Conservation (phyloP, 2,888 invertebrate genomes). For the Galerucella nymphaeae region DNA sequence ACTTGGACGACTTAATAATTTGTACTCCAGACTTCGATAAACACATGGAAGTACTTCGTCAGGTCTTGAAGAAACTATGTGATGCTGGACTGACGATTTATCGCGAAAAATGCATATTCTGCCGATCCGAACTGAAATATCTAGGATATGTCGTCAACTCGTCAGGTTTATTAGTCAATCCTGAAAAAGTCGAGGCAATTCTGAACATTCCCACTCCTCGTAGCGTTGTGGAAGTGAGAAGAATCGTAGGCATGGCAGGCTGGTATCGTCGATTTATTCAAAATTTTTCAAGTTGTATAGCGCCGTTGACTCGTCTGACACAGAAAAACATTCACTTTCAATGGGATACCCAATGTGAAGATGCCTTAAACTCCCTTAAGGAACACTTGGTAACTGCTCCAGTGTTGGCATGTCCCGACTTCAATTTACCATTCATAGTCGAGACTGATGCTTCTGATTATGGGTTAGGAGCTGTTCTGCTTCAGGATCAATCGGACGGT, state of each 20-base stretch:
- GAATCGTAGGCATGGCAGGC: no score
- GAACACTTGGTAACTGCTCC: constrained; percentile 35
- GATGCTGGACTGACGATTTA: constrained; percentile 46
- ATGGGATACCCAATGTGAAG: no score
- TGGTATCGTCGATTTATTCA: no score
- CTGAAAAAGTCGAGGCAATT: no score
- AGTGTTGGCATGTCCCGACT: constrained; percentile 39
- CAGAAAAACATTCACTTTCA: no score
- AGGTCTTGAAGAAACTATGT: background rate
- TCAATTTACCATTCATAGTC: no score
- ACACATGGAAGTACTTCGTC: no score
- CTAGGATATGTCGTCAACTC: constrained; percentile 27
- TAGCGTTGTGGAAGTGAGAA: no score
- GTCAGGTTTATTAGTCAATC: constrained; percentile 9
- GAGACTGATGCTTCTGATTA: constrained; percentile 11
- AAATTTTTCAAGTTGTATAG: no score
- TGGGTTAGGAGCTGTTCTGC: constrained; percentile 38
- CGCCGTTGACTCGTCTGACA: no score
- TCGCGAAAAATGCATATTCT: constrained; percentile 27
- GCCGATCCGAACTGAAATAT: constrained; percentile 23
- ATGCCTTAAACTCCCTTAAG: constrained; percentile 24
- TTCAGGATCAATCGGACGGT: constrained; percentile 22
- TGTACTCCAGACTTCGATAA: constrained; percentile 38
- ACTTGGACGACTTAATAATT: constrained; percentile 50
- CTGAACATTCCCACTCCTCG: no score